Percentiles rank a stretch among this genome's conserved stretches.
Evolutionary conservation across 35 echinoderm and acorn worm genomes (phyloP).

Genomic region (Eucidaris tribuloides): DNA sequence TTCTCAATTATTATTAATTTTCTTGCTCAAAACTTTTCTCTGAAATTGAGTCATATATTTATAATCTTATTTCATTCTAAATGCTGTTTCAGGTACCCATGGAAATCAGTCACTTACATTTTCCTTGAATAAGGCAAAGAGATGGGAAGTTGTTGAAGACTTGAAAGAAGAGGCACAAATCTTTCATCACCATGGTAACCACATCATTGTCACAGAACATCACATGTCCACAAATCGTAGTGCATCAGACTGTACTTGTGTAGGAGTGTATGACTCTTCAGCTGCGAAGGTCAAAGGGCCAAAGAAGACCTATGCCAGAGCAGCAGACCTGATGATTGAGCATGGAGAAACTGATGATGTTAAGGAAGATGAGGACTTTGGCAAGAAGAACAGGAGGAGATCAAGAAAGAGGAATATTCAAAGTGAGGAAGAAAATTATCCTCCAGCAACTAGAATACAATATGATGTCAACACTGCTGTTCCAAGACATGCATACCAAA

Average conservation of each 20-base stretch:
- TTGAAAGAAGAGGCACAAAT: background rate
- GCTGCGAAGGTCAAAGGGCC: background rate
- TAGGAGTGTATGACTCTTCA: background rate
- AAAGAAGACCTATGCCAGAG: conserved; percentile 2
- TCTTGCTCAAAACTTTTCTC: too few relatives aligned
- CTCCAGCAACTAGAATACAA: background rate
- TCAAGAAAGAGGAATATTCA: background rate
- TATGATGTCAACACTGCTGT: background rate
- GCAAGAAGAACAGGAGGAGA: conserved; percentile 2
- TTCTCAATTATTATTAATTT: too few relatives aligned
- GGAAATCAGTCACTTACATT: background rate
- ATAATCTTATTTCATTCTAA: too few relatives aligned
- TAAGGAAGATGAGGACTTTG: background rate
- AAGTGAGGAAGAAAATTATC: background rate
- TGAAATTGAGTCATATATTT: too few relatives aligned
- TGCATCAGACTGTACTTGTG: background rate
- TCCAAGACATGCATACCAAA: background rate
- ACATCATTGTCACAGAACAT: conserved; percentile 10
- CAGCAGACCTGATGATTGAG: background rate
- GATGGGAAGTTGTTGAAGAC: conserved; percentile 12
- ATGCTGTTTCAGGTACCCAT: too few relatives aligned
- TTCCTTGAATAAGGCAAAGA: conserved; percentile 13
- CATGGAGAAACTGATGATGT: background rate
- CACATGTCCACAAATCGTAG: background rate
- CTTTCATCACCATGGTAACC: conserved; percentile 16